phyloP scores from a whole-genome alignment of 2,888 invertebrate genomes.

The Epirrhoe tristata region DNA sequence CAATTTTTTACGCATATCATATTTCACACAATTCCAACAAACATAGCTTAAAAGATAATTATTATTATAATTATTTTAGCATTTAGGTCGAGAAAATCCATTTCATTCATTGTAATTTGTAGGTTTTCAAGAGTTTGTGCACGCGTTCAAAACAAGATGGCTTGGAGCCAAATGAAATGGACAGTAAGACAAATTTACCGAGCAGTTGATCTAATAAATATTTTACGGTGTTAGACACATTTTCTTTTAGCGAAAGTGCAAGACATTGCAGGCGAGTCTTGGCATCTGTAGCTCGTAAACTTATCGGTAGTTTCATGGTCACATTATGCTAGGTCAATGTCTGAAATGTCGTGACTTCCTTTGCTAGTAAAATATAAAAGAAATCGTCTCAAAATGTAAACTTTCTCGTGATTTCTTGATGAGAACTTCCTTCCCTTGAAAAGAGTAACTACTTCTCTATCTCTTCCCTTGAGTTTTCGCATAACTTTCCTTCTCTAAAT shows the following conservation, averaged over 20 bases:
- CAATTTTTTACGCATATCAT: not conserved
- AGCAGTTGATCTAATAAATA: constrained; percentile 6
- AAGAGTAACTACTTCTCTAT: not conserved
- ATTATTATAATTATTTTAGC: too few relatives aligned
- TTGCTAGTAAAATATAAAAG: not conserved
- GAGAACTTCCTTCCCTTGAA: too few relatives aligned
- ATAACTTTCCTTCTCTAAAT: too few relatives aligned
- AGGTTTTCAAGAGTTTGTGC: constrained; percentile 11
- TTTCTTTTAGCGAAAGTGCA: constrained; percentile 10
- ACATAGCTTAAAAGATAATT: not conserved
- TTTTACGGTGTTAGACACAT: constrained; percentile 7
- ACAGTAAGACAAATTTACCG: constrained; percentile 21
- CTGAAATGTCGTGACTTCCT: not conserved
- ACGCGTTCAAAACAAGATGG: constrained; percentile 26
- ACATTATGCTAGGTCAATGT: constrained; percentile 2
- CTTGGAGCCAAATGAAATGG: constrained; percentile 32
- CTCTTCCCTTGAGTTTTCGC: too few relatives aligned
- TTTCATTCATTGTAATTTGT: constrained; percentile 1
- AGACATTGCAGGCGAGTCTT: not conserved
- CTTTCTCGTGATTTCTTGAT: not conserved
- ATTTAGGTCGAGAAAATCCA: constrained; percentile 2
- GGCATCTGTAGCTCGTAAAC: not conserved
- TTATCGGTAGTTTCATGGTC: constrained; percentile 1
- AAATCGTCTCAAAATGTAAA: not conserved
- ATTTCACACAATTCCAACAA: not conserved